Evolutionary conservation across 2,113 vertebrate genomes (phyloP), one percentile per base, ranked within the genome.

Genomic region (Semnornis frantzii): DNA sequence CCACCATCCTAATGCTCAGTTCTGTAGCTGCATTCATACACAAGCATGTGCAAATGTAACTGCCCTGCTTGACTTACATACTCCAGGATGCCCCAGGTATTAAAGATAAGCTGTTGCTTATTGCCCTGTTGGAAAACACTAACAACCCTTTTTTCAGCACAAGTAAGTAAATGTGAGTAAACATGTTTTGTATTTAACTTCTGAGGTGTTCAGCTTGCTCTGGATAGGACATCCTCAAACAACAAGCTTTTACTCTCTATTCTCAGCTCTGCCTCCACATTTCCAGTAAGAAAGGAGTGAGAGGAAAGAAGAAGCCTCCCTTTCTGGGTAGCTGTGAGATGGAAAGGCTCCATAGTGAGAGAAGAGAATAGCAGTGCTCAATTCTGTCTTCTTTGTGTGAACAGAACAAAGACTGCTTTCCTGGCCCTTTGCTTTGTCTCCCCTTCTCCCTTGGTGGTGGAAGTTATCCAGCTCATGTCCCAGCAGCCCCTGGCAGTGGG

Each of bases 351-450:
- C 89, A 64, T 46, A 62, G 65, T 65, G 79, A 90, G 86, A 90
- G 39, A 91, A 82, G 62, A 92, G 90, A 92, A 90, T 79, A 92
- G 54, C 28, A 92, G 14, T 30, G 5, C 69, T 85, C 70, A 76
- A n/a, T 46, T 50, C 33, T 90, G 24, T 84, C 82, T 83, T 89
- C 31, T 85, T 30, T 84, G 21, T 78, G 66, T 88, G 83, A 90
- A 59, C 50, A 82, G 75, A 97, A 83, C 48, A 83, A 91, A 96
- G 87, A 31, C 31, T 82, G 19, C 90, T 96, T 94, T 88, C 83
- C 46, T 87, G 82, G 78, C 91, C 37, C 42, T 90, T 92, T 95
- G 88, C 85, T 90, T 90, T 78, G 48, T 69, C 58, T 59, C 65
- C 48, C 46, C 57, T 59, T 82, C 90, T 93, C 80, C 21, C 65